Conservation (phyloP, 2,113 vertebrate genomes). For the Gyps fulvus region DNA sequence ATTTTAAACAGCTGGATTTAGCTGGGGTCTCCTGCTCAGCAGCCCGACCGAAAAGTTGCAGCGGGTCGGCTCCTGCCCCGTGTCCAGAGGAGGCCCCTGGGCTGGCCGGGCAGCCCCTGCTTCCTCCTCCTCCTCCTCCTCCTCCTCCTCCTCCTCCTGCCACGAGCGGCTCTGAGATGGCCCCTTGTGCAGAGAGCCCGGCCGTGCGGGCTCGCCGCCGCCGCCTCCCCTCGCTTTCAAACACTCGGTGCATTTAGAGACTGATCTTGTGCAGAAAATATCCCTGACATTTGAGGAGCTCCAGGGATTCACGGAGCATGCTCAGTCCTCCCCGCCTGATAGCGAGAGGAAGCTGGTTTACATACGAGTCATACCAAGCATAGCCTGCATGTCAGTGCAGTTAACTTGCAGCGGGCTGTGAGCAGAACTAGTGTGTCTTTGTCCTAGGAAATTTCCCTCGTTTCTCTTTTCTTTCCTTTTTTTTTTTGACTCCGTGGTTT, state of each 20-base stretch:
- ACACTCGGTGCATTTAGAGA: slow-evolving; percentile 54
- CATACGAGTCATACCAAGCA: slow-evolving; percentile 80
- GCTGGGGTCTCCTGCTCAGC: neutral
- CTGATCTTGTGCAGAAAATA: slow-evolving; percentile 77
- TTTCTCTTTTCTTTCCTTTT: neutral
- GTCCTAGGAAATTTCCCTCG: slow-evolving; percentile 52
- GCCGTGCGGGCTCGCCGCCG: neutral
- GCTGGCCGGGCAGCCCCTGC: neutral
- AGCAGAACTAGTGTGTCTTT: slow-evolving; percentile 78
- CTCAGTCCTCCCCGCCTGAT: neutral
- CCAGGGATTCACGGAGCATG: slow-evolving; percentile 72
- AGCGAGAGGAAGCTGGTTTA: slow-evolving; percentile 62
- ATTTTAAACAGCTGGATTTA: neutral
- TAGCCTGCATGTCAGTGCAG: slow-evolving; percentile 88
- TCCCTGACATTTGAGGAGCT: slow-evolving; percentile 76
- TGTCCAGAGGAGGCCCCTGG: neutral
- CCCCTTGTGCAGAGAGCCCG: neutral
- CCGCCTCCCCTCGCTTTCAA: slow-evolving; percentile 11
- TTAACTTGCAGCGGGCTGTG: slow-evolving; percentile 92
- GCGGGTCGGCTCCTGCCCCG: neutral
- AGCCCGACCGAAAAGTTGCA: neutral
- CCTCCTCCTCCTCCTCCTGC: slow-evolving; percentile 16
- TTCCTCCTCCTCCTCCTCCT: neutral
- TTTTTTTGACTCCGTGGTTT: neutral
- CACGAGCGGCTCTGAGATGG: slow-evolving; percentile 14